These are phyloP conservation scores for Phyllostomus discolor DNA, from an alignment of 2,113 vertebrate species.

Conservation along the genomic window DNA sequence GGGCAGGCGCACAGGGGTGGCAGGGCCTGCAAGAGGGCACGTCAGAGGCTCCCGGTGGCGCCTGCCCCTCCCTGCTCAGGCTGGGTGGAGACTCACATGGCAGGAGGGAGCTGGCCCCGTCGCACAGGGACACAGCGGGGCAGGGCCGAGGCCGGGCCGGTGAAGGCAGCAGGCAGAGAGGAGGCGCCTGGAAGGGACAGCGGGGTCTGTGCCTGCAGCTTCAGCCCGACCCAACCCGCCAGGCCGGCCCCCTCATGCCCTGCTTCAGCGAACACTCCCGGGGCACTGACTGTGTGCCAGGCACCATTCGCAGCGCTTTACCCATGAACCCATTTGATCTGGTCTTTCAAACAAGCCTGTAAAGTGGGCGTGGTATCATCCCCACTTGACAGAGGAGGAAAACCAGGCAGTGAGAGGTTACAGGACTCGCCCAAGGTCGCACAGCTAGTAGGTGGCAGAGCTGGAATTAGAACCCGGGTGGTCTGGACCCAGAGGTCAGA, in stretches of 20 bases:
- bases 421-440: not conserved
- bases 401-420: not conserved
- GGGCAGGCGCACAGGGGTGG: conserved; percentile 41
- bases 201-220: not conserved
- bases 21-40: not conserved
- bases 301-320: accelerated
- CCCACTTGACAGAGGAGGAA: not conserved
- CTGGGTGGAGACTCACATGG: not conserved
- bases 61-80: not conserved
- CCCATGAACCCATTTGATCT: accelerated
- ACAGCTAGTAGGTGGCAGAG: not conserved
- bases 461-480: not conserved
- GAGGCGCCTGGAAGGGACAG: conserved; percentile 54
- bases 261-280: not conserved
- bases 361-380: accelerated
- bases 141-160: not conserved
- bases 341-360: accelerated
- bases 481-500: not conserved
- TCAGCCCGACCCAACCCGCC: accelerated
- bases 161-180: not conserved
- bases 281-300: not conserved
- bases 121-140: not conserved
- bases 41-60: not conserved
- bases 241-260: not conserved
- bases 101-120: not conserved